Evolutionary conservation across 2,113 vertebrate species (phyloP).

Genomic region (Phyllostomus hastatus): DNA sequence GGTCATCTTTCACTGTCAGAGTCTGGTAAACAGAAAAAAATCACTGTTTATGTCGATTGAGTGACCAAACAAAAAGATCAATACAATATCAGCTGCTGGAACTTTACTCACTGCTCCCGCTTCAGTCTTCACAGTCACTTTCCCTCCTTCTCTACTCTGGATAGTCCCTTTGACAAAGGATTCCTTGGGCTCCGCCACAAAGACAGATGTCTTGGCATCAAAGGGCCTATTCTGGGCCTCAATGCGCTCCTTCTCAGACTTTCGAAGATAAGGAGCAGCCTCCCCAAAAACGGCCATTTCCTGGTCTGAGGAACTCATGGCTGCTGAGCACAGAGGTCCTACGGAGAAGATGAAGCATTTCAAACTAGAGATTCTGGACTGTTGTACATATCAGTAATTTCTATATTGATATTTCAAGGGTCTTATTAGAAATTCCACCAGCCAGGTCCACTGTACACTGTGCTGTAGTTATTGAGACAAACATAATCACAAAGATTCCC

Average conservation of each 20-base stretch:
- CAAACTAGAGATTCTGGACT: background rate
- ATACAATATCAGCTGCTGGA: background rate
- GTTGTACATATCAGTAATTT: background rate
- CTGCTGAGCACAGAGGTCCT: constrained; percentile 61
- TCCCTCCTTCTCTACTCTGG: constrained; percentile 84
- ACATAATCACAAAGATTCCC: background rate
- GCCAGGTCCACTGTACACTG: background rate
- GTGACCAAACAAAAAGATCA: background rate
- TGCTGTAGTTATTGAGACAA: background rate
- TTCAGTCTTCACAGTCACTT: constrained; percentile 86
- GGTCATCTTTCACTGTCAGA: constrained; percentile 82
- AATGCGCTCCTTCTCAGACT: constrained; percentile 85
- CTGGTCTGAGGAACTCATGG: constrained; percentile 84
- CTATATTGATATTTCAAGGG: background rate
- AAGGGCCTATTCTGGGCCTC: constrained; percentile 87
- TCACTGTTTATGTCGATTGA: background rate
- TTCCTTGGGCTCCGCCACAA: constrained; percentile 81
- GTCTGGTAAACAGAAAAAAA: constrained; percentile 74
- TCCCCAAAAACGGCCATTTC: constrained; percentile 91
- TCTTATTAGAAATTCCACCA: background rate
- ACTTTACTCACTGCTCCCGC: constrained; percentile 80
- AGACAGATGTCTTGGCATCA: constrained; percentile 88
- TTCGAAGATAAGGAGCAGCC: constrained; percentile 84
- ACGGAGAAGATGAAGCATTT: constrained; percentile 1
- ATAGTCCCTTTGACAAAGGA: constrained; percentile 88